Evolutionary conservation across 2,113 vertebrate genomes (phyloP), one percentile per base, ranked within the genome.

Genomic region (Nannobrachium achirus): DNA sequence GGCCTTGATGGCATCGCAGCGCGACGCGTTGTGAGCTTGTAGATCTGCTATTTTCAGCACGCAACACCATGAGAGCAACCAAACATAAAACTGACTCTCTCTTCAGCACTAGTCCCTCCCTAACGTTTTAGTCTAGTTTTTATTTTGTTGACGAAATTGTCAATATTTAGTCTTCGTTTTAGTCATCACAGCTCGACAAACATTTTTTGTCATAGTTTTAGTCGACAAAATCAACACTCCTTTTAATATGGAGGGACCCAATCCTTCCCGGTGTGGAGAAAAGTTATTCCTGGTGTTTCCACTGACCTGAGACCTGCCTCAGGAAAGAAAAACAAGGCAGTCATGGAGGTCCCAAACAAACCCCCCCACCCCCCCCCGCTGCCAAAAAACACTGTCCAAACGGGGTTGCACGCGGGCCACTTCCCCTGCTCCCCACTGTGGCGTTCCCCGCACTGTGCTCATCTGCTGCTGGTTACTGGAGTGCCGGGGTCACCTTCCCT

Each of bases 401-500:
- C 71, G 68, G 71, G 44, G 53, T 80, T 56, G 70, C 68, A 10
- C 46, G 70, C 9, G 11, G 55, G 62, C 44, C n/a, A 52, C 72
- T 79, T 89, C 81, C 81, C 71, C 79, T 41, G 75, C 74, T 78
- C 80, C 80, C 53, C 59, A 70, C 33, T 10, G 85, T 9, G 71
- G 73, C 65, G 25, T 82, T 83, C 81, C n/a, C 86, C 86, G 71
- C 50, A 1, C 67, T 9, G 45, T 33, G 50, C 73, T 89, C 86
- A 82, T 88, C 83, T 87, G 82, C 69, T 85, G 73, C 57, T 81
- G 59, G 67, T 88, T 88, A 86, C 75, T 82, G 45, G 61, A 71
- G 76, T 72, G 25, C 62, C 13, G n/a, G 44, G 78, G 80, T 87
- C 75, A 76, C 46, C 65, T 75, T 69, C 45, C 63, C 55, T 59